Evolutionary conservation across 1,140 invertebrate species (phyloP).

Genomic region (Planococcus citri): DNA sequence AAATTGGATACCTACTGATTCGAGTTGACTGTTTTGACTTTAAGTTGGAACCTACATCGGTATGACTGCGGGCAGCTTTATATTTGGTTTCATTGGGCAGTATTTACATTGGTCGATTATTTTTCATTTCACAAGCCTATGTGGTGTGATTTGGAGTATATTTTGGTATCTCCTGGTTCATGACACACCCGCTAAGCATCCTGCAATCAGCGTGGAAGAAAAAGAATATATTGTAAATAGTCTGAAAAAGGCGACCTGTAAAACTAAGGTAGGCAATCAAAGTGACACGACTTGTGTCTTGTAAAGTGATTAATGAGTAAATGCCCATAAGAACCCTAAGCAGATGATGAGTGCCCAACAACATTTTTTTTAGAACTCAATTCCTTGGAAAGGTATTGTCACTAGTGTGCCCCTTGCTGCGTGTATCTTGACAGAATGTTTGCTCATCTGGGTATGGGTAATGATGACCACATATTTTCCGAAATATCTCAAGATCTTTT

Average conservation of each 20-base stretch:
- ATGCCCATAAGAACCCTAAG: too few relatives aligned
- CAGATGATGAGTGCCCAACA: neutral
- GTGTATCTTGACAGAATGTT: neutral
- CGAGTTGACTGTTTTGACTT: neutral
- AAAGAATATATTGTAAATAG: slow-evolving; percentile 17
- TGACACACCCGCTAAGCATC: slow-evolving; percentile 63
- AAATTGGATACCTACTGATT: neutral
- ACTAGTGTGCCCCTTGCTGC: neutral
- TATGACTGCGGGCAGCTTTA: slow-evolving; percentile 51
- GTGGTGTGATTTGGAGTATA: slow-evolving; percentile 62
- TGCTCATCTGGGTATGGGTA: neutral
- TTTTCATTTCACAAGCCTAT: slow-evolving; percentile 37
- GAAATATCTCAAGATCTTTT: neutral
- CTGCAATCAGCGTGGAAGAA: slow-evolving; percentile 57
- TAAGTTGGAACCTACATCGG: slow-evolving; percentile 36
- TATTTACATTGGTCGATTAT: neutral
- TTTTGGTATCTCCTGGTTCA: slow-evolving; percentile 60
- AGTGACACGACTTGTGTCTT: neutral
- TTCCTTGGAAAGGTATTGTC: neutral
- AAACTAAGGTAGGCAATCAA: neutral
- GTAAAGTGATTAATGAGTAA: neutral
- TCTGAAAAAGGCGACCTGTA: neutral
- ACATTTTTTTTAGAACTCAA: neutral
- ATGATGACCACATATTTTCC: neutral
- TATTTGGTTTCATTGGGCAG: slow-evolving; percentile 29